phyloP scores from a whole-genome alignment of 2,113 vertebrate genomes.

The Hirundichthys speculiger region DNA sequence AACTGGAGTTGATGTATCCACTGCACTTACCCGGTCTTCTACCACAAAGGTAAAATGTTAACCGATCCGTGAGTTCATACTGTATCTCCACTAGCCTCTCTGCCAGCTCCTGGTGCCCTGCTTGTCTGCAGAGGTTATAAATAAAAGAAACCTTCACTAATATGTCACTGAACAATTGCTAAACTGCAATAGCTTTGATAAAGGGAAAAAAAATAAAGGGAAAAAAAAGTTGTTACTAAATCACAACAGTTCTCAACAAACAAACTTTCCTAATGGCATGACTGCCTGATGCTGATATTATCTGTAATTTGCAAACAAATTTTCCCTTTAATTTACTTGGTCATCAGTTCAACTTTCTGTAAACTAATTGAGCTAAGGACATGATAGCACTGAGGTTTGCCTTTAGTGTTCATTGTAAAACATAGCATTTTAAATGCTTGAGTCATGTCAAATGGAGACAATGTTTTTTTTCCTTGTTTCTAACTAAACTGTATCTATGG shows the following conservation, averaged over 20 bases:
- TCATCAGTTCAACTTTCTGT: too few species aligned
- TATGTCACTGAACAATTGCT: background rate
- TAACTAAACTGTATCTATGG: background rate
- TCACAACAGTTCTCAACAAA: too few species aligned
- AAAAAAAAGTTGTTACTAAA: too few species aligned
- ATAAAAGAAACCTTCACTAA: slow-evolving; percentile 21
- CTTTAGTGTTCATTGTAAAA: slow-evolving; percentile 23
- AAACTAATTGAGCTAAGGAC: too few species aligned
- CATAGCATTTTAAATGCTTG: slow-evolving; percentile 3
- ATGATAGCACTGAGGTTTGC: too few species aligned
- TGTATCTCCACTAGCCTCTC: slow-evolving; percentile 95
- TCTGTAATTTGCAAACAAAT: too few species aligned
- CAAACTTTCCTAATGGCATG: too few species aligned
- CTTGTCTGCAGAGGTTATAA: slow-evolving; percentile 84
- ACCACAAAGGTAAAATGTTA: slow-evolving; percentile 97
- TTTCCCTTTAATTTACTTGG: too few species aligned
- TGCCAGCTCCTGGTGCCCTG: slow-evolving; percentile 93
- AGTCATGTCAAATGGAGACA: background rate
- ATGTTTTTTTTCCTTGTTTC: background rate
- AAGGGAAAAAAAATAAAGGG: too few species aligned
- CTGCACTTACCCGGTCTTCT: slow-evolving; percentile 89
- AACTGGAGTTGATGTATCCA: background rate
- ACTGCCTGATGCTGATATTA: too few species aligned
- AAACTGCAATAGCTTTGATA: too few species aligned
- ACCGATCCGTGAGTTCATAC: slow-evolving; percentile 95